phyloP scores from a whole-genome alignment of 2,113 vertebrate species.

The Trichomycterus rosablanca region DNA sequence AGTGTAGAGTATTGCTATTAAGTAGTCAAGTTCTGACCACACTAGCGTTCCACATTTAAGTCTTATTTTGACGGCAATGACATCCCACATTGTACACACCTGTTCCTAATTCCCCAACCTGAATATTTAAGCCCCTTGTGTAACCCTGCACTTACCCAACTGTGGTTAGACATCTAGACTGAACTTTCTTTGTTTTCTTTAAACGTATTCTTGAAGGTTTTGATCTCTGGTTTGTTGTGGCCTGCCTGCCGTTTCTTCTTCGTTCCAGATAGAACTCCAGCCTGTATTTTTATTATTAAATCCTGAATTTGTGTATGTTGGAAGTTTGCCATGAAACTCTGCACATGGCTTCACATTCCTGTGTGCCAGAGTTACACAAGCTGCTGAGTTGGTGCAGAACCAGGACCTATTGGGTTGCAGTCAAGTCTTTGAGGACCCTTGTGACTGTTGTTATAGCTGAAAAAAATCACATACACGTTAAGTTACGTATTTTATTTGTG shows the following conservation, averaged over 20 bases:
- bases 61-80: no score
- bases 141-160: neutral
- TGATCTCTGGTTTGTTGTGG: neutral
- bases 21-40: no score
- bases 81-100: neutral
- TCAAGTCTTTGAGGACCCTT: no score
- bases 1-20: no score
- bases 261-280: no score
- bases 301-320: conserved; percentile 10
- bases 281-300: neutral
- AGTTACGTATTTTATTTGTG: no score
- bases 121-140: neutral
- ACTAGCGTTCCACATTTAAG: no score
- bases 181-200: neutral
- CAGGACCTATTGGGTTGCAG: neutral
- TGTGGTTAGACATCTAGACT: neutral
- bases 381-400: neutral
- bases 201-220: neutral
- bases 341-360: conserved; percentile 2
- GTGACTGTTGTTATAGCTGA: no score
- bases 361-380: conserved; percentile 1
- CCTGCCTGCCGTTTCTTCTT: neutral
- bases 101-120: neutral
- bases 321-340: neutral
- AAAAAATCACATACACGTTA: no score